These are phyloP conservation scores for Timandra comae DNA, from an alignment of 2,888 invertebrate species.

Conservation along the genomic window DNA sequence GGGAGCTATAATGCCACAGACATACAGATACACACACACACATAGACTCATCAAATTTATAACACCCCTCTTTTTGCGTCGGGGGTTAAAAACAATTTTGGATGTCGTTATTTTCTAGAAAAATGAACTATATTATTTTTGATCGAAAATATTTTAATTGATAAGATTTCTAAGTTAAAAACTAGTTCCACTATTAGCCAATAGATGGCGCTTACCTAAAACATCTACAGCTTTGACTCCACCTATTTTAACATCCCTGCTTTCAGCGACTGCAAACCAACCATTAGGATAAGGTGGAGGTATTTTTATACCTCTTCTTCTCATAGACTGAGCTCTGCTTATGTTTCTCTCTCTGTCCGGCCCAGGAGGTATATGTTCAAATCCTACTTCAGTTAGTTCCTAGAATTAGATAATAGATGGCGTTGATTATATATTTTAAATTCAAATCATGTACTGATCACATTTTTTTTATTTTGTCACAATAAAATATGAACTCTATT, in stretches of 20 bases:
- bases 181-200: not conserved
- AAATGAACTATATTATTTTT: too few relatives aligned
- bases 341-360: constrained; percentile 45
- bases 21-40: too few relatives aligned
- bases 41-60: too few relatives aligned
- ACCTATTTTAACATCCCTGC: constrained; percentile 72
- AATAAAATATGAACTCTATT: too few relatives aligned
- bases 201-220: constrained; percentile 68
- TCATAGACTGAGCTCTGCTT: constrained; percentile 62
- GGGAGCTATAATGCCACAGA: too few relatives aligned
- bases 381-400: constrained; percentile 71
- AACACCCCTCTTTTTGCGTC: too few relatives aligned
- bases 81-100: too few relatives aligned
- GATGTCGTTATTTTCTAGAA: too few relatives aligned
- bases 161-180: too few relatives aligned
- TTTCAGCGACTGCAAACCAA: constrained; percentile 89
- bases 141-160: too few relatives aligned
- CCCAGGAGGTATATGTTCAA: constrained; percentile 45
- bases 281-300: constrained; percentile 94
- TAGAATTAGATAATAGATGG: constrained; percentile 22
- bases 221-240: constrained; percentile 79
- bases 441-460: too few relatives aligned
- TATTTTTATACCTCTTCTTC: constrained; percentile 78
- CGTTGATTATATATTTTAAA: not conserved
- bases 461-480: too few relatives aligned